Evolutionary conservation across 1,140 invertebrate species (phyloP).

Genomic region (Holcopasites calliopsidis): DNA sequence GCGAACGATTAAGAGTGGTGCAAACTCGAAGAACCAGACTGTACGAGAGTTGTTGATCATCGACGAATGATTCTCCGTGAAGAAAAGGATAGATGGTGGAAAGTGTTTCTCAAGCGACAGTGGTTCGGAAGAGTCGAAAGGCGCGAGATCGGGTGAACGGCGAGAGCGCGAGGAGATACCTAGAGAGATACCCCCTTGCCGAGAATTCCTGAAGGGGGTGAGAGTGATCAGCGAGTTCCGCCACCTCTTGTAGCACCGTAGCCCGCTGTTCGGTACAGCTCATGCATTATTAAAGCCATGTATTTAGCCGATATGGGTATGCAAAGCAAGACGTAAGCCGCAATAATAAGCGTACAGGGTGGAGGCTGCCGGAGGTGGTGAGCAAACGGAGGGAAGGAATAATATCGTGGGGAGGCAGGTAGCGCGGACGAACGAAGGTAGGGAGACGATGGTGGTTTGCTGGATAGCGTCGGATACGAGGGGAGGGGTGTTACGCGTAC

Average conservation of each 20-base stretch:
- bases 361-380: slow-evolving; percentile 40
- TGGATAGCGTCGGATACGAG: slow-evolving; percentile 25
- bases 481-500: slow-evolving; percentile 44
- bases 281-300: slow-evolving; percentile 78
- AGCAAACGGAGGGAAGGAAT: slow-evolving; percentile 2
- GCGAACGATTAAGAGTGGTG: slow-evolving; percentile 11
- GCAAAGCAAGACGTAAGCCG: slow-evolving; percentile 76
- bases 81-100: neutral
- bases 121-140: slow-evolving; percentile 1
- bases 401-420: neutral
- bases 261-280: slow-evolving; percentile 64
- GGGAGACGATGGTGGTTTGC: slow-evolving; percentile 43
- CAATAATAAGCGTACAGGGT: slow-evolving; percentile 71
- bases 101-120: slow-evolving; percentile 27
- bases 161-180: neutral
- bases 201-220: neutral
- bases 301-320: slow-evolving; percentile 75
- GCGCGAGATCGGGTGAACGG: neutral
- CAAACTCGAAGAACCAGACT: neutral
- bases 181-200: slow-evolving; percentile 2
- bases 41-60: neutral
- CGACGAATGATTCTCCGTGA: too few relatives aligned
- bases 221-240: slow-evolving; percentile 68
- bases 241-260: slow-evolving; percentile 65
- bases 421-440: slow-evolving; percentile 21